Evolutionary conservation across 1,140 invertebrate species (phyloP), one percentile per base, ranked within the genome.

Genomic region (Stegodyphus dumicola): DNA sequence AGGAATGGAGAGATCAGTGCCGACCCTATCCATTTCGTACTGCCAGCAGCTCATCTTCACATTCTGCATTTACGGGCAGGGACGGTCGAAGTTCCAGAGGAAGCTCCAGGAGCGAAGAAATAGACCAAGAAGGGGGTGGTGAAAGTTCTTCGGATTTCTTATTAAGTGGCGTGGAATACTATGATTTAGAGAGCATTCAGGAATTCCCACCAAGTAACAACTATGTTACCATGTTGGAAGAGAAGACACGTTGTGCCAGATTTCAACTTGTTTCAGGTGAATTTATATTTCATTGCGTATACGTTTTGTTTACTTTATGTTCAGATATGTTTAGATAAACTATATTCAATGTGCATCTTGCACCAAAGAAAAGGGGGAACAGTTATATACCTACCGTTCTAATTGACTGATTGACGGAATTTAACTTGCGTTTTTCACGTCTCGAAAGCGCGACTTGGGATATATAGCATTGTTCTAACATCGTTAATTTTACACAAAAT

Each of bases 131-230:
- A 48, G 76, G 66, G 6, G 69, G 66, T 7, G 84, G 84, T 9
- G 76, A 78, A 49, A 73, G 66, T 33, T 77, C 75, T 13, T 77
- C 75, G 17, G 84, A 86, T 33, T 78, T 86, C 75, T 53, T 86
- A 56, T 53, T 86, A n/a, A 86, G 84, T 48, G 76, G 84, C 2
- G 76, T 78, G 7, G 84, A 86, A 71, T 86, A 86, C 66, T 86
- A 86, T 54, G 84, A 86, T 48, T 49, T 86, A 52, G 84, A 86
- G 67, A 86, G 84, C 54, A 78, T 86, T 5, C 84, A 78, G 33
- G 84, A 86, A 18, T 78, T 86, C 48, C 84, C 84, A 2, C 60
- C 67, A 2, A 60, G 69, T 17, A 78, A 74, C 56, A 86, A 74
- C 51, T 86, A 86, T n/a, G 84, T 78, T 54, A 86, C 84, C 0